Evolutionary conservation across 2,797 vertebrate genomes (phyloP).

Genomic region (Girardinus metallicus): DNA sequence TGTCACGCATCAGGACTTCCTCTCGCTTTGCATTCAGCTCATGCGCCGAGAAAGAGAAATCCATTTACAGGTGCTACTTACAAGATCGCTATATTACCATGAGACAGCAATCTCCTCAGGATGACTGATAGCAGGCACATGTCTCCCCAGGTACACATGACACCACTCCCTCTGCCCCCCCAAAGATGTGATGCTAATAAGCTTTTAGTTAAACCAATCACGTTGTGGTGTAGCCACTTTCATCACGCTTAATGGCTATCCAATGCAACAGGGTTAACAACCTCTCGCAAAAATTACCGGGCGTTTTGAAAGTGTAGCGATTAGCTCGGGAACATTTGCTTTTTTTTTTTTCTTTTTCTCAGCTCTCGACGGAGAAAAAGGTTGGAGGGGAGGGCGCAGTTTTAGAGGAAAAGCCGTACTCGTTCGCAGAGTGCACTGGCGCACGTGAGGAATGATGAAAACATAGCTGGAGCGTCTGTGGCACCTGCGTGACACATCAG

Average conservation of each 20-base stretch:
- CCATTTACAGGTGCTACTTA: constrained; percentile 62
- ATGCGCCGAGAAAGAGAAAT: constrained; percentile 31
- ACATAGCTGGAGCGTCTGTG: constrained; percentile 7
- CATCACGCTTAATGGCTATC: constrained; percentile 75
- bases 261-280: constrained; percentile 77
- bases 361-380: constrained; percentile 45
- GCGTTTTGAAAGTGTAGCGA: constrained; percentile 66
- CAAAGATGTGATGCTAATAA: constrained; percentile 70
- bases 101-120: constrained; percentile 57
- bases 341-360: neutral
- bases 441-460: constrained; percentile 48
- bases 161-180: constrained; percentile 33
- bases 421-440: constrained; percentile 43
- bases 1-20: constrained; percentile 42
- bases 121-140: constrained; percentile 64
- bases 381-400: constrained; percentile 17
- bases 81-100: constrained; percentile 59
- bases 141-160: constrained; percentile 53
- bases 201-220: constrained; percentile 80
- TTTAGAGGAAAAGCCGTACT: constrained; percentile 49
- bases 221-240: constrained; percentile 52
- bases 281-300: constrained; percentile 60
- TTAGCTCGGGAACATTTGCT: constrained; percentile 68
- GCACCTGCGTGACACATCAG: constrained; percentile 58
- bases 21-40: constrained; percentile 42